Evolutionary conservation across 2,888 invertebrate species (phyloP).

Genomic region (Epinotia ramella): DNA sequence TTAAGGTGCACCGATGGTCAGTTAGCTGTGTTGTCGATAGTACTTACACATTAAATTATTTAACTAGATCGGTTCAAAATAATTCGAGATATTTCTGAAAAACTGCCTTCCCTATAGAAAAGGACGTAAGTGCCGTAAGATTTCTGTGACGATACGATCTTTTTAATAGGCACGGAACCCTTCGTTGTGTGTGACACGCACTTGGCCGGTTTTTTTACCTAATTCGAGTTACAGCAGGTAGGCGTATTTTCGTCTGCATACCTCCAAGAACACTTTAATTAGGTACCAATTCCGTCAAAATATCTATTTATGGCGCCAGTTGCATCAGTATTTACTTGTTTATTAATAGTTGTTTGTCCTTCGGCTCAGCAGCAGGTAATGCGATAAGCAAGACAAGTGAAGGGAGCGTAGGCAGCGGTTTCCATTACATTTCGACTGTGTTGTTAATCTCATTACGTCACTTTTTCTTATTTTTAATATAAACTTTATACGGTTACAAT

Average conservation of each 20-base stretch:
- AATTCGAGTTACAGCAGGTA: constrained; percentile 8
- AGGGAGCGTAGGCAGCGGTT: constrained; percentile 58
- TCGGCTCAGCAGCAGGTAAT: constrained; percentile 50
- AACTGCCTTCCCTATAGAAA: no score
- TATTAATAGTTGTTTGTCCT: constrained; percentile 51
- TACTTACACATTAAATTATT: no score
- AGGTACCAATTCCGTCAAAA: constrained; percentile 26
- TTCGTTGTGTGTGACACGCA: no score
- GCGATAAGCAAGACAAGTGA: constrained; percentile 52
- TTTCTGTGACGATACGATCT: no score
- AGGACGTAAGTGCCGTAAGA: no score
- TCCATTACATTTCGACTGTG: constrained; percentile 36
- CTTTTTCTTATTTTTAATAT: not conserved
- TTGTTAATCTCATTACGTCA: constrained; percentile 9
- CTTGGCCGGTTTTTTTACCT: not conserved
- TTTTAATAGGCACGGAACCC: no score
- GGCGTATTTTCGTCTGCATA: constrained; percentile 8
- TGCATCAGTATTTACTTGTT: constrained; percentile 43
- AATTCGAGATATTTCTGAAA: no score
- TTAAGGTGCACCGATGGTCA: no score
- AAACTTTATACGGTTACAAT: not conserved
- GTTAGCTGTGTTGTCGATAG: no score
- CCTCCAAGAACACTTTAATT: constrained; percentile 20
- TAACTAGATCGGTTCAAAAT: no score
- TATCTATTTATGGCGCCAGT: constrained; percentile 36